These are phyloP conservation scores for Xestia ashworthii DNA, from an alignment of 2,888 invertebrate genomes.

Conservation along the genomic window DNA sequence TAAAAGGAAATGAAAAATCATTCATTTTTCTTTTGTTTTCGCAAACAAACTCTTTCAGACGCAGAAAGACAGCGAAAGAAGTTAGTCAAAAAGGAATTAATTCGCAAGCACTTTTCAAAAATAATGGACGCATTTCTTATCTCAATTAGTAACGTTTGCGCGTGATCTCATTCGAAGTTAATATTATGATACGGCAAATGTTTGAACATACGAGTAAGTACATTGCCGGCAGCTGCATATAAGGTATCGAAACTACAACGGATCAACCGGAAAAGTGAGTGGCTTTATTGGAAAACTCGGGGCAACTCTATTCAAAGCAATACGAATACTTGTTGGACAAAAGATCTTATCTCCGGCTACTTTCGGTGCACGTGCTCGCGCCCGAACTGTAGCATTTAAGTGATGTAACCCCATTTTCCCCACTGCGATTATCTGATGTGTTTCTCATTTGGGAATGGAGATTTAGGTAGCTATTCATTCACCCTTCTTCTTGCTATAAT, in stretches of 20 bases:
- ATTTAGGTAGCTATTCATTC: neutral
- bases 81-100: neutral
- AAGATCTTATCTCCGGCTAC: constrained; percentile 53
- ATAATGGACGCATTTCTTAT: neutral
- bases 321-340: constrained; percentile 55
- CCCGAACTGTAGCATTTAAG: constrained; percentile 27
- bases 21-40: constrained; percentile 3
- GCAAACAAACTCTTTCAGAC: neutral
- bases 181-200: constrained; percentile 14
- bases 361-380: constrained; percentile 52
- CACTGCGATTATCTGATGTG: constrained; percentile 8
- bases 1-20: constrained; percentile 27
- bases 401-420: constrained; percentile 40
- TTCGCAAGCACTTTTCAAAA: neutral
- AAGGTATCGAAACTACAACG: constrained; percentile 38
- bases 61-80: neutral
- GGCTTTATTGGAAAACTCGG: constrained; percentile 61
- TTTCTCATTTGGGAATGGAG: constrained; percentile 5
- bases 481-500: neutral
- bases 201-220: neutral
- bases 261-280: constrained; percentile 54
- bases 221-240: constrained; percentile 26
- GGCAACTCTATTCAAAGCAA: constrained; percentile 57
- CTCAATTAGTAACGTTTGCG: constrained; percentile 1
- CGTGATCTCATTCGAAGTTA: constrained; percentile 10